phyloP scores from a whole-genome alignment of 1,140 invertebrate species.

The Aphelenchoides avenae region DNA sequence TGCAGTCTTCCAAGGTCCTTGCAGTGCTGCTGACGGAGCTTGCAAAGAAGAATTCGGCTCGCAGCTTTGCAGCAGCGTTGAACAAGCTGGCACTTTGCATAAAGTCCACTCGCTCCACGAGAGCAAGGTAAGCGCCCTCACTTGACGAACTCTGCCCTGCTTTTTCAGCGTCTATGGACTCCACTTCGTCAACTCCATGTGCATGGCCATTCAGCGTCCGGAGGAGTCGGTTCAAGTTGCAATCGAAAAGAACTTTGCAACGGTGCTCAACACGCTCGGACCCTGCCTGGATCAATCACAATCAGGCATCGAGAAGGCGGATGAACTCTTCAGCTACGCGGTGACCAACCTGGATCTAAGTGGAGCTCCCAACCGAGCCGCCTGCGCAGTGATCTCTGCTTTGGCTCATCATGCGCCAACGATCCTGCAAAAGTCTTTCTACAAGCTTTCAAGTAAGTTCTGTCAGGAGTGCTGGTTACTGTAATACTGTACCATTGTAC shows the following conservation, averaged over 20 bases:
- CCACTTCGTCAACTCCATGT: slow-evolving; percentile 17
- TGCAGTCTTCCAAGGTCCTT: slow-evolving; percentile 23
- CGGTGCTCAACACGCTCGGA: slow-evolving; percentile 15
- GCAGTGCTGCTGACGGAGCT: slow-evolving; percentile 22
- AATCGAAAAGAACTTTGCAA: slow-evolving; percentile 17
- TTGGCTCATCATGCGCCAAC: slow-evolving; percentile 28
- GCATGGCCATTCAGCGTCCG: slow-evolving; percentile 4
- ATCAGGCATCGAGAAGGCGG: slow-evolving; percentile 22
- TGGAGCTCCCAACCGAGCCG: slow-evolving; percentile 13
- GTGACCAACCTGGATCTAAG: slow-evolving; percentile 12
- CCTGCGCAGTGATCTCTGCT: slow-evolving; percentile 13
- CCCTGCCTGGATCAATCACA: slow-evolving; percentile 4
- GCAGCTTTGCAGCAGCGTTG: slow-evolving; percentile 19
- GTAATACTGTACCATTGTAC: too few species aligned
- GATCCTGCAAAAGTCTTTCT: slow-evolving; percentile 31
- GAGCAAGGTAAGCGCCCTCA: slow-evolving; percentile 13
- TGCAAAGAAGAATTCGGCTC: slow-evolving; percentile 16
- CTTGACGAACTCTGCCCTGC: slow-evolving; percentile 8
- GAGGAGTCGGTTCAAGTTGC: slow-evolving; percentile 29
- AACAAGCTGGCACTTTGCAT: slow-evolving; percentile 19
- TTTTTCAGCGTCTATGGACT: slow-evolving; percentile 17
- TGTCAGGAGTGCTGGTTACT: too few species aligned
- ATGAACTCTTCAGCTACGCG: slow-evolving; percentile 19
- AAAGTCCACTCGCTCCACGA: slow-evolving; percentile 3
- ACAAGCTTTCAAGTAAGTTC: slow-evolving; percentile 10